Percentiles rank a stretch among this genome's conserved stretches.
Evolutionary conservation across 2,888 invertebrate species (phyloP).

Genomic region (Hymenopus coronatus): DNA sequence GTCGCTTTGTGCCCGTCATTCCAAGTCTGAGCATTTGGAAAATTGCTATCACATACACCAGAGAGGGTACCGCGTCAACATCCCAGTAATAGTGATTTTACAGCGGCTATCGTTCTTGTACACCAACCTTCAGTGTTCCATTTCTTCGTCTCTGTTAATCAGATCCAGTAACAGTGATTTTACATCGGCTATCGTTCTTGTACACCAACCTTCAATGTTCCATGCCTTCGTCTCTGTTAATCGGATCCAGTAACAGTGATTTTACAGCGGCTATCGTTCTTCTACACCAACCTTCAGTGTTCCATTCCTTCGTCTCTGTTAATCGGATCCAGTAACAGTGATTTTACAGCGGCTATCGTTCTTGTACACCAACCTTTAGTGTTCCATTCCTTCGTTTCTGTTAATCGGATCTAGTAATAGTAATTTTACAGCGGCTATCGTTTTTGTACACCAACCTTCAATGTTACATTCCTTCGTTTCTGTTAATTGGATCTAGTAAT

Average conservation of each 20-base stretch:
- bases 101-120: not conserved
- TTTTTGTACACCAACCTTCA: no score
- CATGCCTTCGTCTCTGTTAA: no score
- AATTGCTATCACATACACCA: not conserved
- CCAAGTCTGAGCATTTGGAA: not conserved
- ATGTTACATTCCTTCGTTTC: not conserved
- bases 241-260: not conserved
- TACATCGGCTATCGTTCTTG: not conserved
- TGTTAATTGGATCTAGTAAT: no score
- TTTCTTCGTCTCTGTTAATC: no score
- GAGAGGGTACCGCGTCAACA: not conserved
- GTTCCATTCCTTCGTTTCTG: not conserved
- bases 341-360: not conserved
- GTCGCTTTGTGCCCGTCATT: not conserved
- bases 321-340: not conserved
- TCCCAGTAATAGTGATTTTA: not conserved
- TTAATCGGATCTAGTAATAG: no score
- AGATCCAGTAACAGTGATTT: not conserved
- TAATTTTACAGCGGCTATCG: no score
- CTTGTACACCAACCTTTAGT: not conserved
- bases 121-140: not conserved
- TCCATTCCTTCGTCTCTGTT: not conserved
- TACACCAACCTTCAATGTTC: not conserved
- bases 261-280: not conserved
- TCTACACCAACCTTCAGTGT: not conserved